phyloP scores from a whole-genome alignment of 2,113 vertebrate genomes.

The Eclectus roratus region DNA sequence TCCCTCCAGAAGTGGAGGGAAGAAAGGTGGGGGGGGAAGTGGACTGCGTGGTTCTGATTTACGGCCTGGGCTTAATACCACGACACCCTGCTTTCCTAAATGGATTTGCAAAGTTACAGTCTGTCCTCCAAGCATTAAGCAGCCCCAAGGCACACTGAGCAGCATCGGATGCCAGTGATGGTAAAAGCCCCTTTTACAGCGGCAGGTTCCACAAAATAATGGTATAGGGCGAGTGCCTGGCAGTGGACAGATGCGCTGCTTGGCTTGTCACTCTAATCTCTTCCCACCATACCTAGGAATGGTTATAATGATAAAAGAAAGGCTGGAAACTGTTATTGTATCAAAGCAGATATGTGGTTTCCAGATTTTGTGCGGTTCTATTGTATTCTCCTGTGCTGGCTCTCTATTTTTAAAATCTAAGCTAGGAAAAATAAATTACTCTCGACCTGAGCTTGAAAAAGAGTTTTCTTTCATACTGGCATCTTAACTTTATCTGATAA shows the following conservation, averaged over 20 bases:
- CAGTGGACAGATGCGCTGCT: neutral
- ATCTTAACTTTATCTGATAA: constrained; percentile 65
- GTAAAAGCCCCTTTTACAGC: neutral
- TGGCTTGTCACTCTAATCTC: constrained; percentile 14
- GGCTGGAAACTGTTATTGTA: neutral
- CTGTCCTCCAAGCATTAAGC: neutral
- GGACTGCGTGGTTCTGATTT: too few species aligned
- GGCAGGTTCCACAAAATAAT: neutral
- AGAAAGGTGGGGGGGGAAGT: too few species aligned
- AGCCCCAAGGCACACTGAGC: neutral
- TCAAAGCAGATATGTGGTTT: constrained; percentile 14
- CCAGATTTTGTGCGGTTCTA: neutral
- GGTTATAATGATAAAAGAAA: constrained; percentile 42
- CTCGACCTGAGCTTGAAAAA: constrained; percentile 13
- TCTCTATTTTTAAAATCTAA: constrained; percentile 44
- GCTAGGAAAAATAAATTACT: constrained; percentile 52
- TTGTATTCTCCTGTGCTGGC: neutral
- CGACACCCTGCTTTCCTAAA: neutral
- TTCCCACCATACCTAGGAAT: neutral
- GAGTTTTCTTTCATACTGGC: constrained; percentile 40
- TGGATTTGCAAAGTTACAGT: neutral
- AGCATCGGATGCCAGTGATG: fast-evolving
- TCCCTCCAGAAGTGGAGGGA: too few species aligned
- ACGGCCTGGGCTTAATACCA: too few species aligned
- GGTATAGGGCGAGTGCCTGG: neutral